Evolutionary conservation across 1,140 invertebrate species (phyloP), one percentile per base, ranked within the genome.

Genomic region (Euura lappo): DNA sequence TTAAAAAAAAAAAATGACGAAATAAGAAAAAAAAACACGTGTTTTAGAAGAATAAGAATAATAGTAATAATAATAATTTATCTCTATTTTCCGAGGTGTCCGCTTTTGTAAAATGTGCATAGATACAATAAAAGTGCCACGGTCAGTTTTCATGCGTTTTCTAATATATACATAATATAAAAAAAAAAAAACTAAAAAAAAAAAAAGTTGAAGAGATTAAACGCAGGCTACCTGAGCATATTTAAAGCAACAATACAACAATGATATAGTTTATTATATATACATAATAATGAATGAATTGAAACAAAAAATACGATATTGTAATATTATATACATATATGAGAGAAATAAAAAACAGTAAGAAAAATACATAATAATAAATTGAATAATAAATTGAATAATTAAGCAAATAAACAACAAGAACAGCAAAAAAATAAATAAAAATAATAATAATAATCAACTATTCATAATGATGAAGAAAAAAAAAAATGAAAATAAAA

Each of bases 171-270:
- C n/a, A n/a, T n/a, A n/a, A n/a, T n/a, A n/a, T n/a, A n/a, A n/a
- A n/a, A n/a, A n/a, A n/a, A n/a, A n/a, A n/a, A n/a, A n/a, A n/a
- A n/a, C n/a, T n/a, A 13, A 70, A 45, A 45, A 2, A 68, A 44
- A 1, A n/a, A 46, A 5, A 46, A 44, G n/a, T 2, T 44, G 11
- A 43, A 42, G 46, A 60, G 51, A 51, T 46, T 46, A 10, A 72
- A 70, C 77, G 78, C 74, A 83, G 80, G 83, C 84, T 85, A 86
- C 83, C 84, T 85, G 82, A 84, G 79, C 77, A 80, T 81, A 76
- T 74, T 81, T 76, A 77, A 78, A 76, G 77, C 76, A 80, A 77
- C 77, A 78, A 80, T 77, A 79, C 81, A 83, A 82, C 66, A 68
- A 42, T 79, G 81, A 84, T 77, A 81, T 81, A 79, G 80, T 77